Conservation (phyloP, 2,888 invertebrate species). For the Trachelus tabidus region DNA sequence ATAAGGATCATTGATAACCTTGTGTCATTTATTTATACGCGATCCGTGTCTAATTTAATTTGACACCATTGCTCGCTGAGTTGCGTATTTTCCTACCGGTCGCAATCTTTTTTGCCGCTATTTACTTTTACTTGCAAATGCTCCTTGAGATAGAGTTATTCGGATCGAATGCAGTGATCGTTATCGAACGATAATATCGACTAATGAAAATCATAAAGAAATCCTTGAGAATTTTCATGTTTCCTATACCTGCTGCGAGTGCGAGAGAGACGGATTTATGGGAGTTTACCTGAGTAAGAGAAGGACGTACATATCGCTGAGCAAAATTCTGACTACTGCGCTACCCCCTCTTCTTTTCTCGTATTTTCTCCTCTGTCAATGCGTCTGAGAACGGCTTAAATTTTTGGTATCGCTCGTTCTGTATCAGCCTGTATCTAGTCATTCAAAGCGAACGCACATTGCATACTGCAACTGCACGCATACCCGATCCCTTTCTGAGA, state of each 20-base stretch:
- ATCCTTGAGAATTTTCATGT: background rate
- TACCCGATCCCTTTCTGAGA: background rate
- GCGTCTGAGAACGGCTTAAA: background rate
- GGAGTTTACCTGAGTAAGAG: too few relatives aligned
- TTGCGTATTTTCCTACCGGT: background rate
- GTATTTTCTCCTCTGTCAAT: background rate
- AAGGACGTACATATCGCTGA: background rate
- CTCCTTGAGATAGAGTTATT: background rate
- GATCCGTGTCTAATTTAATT: slow-evolving; percentile 32
- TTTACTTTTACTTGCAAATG: background rate
- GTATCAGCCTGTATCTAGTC: background rate
- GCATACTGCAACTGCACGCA: background rate
- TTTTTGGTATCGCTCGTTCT: background rate
- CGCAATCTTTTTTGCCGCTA: background rate
- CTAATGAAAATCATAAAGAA: background rate
- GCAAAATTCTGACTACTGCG: background rate
- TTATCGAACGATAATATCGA: background rate
- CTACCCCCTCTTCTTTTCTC: background rate
- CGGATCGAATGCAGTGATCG: background rate
- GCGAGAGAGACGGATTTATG: background rate
- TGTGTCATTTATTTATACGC: slow-evolving; percentile 11
- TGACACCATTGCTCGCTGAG: slow-evolving; percentile 33
- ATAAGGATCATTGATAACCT: slow-evolving; percentile 8
- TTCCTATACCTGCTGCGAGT: background rate
- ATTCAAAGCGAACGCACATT: background rate